Conservation (phyloP, 1,140 invertebrate genomes). For the Trissolcus basalis region DNA sequence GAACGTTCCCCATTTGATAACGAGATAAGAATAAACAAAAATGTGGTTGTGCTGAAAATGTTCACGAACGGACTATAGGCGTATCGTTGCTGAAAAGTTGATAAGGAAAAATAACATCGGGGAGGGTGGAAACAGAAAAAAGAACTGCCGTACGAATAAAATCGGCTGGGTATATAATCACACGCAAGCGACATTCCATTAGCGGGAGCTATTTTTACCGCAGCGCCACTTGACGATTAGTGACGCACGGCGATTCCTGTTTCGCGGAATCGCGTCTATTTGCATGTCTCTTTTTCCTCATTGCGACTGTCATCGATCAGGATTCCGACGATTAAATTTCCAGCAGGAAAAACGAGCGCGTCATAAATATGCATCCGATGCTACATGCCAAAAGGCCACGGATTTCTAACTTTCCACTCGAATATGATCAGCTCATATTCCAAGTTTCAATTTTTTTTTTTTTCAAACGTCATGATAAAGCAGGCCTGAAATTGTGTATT, state of each 20-base stretch:
- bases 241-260: conserved; percentile 10
- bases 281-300: conserved; percentile 9
- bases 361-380: conserved; percentile 1
- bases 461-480: no score
- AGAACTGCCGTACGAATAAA: no score
- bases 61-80: no score
- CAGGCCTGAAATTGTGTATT: no score
- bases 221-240: conserved; percentile 9
- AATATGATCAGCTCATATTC: not conserved
- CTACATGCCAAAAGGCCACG: conserved; percentile 1
- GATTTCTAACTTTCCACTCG: no score
- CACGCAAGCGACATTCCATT: conserved; percentile 4
- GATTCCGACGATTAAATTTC: not conserved
- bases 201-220: conserved; percentile 7
- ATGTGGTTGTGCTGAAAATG: no score
- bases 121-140: not conserved
- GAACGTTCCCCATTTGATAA: not conserved
- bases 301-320: conserved; percentile 1
- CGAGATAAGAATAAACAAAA: not conserved
- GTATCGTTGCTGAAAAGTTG: no score
- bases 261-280: conserved; percentile 5
- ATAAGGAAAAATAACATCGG: not conserved
- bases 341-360: not conserved
- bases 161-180: no score
- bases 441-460: no score